Evolutionary conservation across 2,113 vertebrate genomes (phyloP).

Genomic region (Toxotes jaculatrix): DNA sequence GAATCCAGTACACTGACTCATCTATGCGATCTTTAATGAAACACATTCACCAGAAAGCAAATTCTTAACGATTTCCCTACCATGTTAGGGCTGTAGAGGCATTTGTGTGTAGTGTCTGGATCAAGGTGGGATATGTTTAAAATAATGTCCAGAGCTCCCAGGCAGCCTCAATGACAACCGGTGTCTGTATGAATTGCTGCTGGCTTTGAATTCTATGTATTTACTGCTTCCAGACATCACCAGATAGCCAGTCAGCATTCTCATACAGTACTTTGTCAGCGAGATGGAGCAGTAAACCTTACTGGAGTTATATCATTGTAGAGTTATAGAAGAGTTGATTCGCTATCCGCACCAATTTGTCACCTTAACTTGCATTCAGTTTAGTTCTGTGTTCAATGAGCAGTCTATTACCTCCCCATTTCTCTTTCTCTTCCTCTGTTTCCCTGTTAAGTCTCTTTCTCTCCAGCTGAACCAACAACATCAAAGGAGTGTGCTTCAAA

Average conservation of each 20-base stretch:
- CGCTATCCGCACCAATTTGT: conserved; percentile 15
- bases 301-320: conserved; percentile 17
- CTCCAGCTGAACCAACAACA: conserved; percentile 69
- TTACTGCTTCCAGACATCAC: conserved; percentile 38
- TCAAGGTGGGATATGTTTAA: not conserved
- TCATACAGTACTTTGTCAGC: conserved; percentile 42
- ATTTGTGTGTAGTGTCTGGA: not conserved
- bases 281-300: conserved; percentile 43
- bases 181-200: conserved; percentile 40
- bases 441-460: conserved; percentile 62
- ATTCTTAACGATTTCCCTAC: not conserved
- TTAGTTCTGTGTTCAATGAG: conserved; percentile 52
- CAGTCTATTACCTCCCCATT: conserved; percentile 42
- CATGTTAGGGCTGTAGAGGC: conserved; percentile 15
- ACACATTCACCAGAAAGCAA: conserved; percentile 10
- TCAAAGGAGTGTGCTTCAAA: conserved; percentile 81
- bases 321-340: conserved; percentile 33
- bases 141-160: conserved; percentile 18
- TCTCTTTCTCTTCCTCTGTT: conserved; percentile 46
- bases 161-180: conserved; percentile 11
- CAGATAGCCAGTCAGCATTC: conserved; percentile 44
- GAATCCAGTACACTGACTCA: not conserved
- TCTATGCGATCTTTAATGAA: conserved; percentile 26
- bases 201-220: conserved; percentile 41
- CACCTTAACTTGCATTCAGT: conserved; percentile 51